Evolutionary conservation across 1,140 invertebrate genomes (phyloP), one percentile per base, ranked within the genome.

Genomic region (Ips typographus): DNA sequence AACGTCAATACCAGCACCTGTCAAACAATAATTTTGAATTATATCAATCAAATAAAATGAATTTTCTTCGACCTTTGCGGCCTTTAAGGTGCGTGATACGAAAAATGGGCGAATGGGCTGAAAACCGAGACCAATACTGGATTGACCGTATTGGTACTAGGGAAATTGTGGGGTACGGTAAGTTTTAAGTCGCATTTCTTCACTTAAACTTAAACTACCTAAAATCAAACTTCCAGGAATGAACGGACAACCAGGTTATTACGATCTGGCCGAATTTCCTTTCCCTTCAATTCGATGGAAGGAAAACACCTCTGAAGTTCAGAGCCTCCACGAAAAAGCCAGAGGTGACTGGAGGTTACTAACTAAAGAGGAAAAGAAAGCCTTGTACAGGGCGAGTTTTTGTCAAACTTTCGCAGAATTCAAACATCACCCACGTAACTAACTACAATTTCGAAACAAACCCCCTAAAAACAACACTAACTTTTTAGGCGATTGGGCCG

Each of bases 321-420:
- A 75, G 61, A 72, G 74, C 6, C 56, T 76, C 38, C 68, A 71
- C 38, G 73, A 75, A 67, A 76, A 73, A 70, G 71, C 74, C 56
- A 75, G 72, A 65, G 75, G 75, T 2, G 74, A 76, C 42, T 76
- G 75, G 75, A 68, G 71, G 58, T 65, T 73, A 3, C 56, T 76
- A 37, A 66, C 63, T 3, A 69, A 67, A 62, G 69, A 75, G 44
- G 74, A 76, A 43, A 76, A 76, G 58, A 76, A 75, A 61, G 51
- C 49, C 2, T 42, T 75, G 4, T 76, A 75, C 47, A 62, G 75
- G 41, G 52, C 69, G 2, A 72, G 68, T 44, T 75, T 69, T 68
- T 74, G 75, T 47, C 74, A 72, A 56, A 76, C 75, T 2, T 76
- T 72, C 49, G 62, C 72, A 7, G 75, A 76, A 75, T 74, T 76